Evolutionary conservation across 2,888 invertebrate genomes (phyloP).

Genomic region (Ichneumon xanthorius): DNA sequence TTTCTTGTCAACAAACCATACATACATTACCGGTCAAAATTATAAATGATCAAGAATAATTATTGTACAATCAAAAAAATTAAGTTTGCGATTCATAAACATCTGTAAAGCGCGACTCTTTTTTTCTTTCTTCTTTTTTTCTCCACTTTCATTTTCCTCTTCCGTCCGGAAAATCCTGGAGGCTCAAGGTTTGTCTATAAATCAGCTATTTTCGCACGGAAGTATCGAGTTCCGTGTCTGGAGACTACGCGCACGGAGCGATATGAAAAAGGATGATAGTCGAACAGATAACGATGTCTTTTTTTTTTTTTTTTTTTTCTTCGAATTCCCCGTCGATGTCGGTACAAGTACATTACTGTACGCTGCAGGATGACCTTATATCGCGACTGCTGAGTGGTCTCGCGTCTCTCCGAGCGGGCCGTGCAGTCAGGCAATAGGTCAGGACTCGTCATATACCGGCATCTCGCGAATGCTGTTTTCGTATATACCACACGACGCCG

Average conservation of each 20-base stretch:
- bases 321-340: constrained; percentile 43
- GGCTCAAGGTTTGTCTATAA: constrained; percentile 48
- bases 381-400: constrained; percentile 33
- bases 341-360: constrained; percentile 41
- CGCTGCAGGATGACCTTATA: constrained; percentile 56
- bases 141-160: constrained; percentile 32
- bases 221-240: constrained; percentile 31
- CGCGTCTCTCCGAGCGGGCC: constrained; percentile 30
- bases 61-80: no score
- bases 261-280: constrained; percentile 17
- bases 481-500: constrained; percentile 9
- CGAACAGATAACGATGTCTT: constrained; percentile 29
- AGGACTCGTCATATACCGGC: constrained; percentile 42
- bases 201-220: constrained; percentile 38
- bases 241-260: constrained; percentile 16
- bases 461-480: constrained; percentile 7
- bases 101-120: no score
- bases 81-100: no score
- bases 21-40: no score
- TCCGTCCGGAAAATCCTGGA: constrained; percentile 32
- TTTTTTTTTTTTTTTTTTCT: constrained; percentile 31
- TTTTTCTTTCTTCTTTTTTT: background rate
- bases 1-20: no score
- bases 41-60: no score
- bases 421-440: constrained; percentile 51